Base-by-base conservation (phyloP, 2,797 vertebrate genomes). In the Threskiornis aethiopicus region DNA sequence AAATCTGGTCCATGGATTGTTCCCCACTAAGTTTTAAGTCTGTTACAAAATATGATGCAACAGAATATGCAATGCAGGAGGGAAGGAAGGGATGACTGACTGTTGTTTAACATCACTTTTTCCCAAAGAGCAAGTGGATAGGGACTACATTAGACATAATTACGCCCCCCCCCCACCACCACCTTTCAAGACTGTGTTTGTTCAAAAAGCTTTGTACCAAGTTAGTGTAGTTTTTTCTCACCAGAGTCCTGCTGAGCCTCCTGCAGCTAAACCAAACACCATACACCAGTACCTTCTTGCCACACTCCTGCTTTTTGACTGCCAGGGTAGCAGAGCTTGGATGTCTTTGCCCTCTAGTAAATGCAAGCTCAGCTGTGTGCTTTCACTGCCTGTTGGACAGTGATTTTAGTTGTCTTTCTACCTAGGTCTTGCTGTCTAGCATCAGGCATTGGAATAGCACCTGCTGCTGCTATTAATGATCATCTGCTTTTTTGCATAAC, bases 381-480 rank as follows among this genome's bases (percentile, higher is more conserved):
- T 69, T 95, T 85, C 39, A 20, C 22, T 78, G 41, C 26, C 44
- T 18, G 1, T 65, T 89, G 69, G 37, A 37, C 29, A 42, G 33
- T 57, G 24, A n/a, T 91, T 87, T 69, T 46, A 69, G 13, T 71
- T 94, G 39, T 70, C 41, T 78, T 87, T 91, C n/a, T 42, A 61
- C 28, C n/a, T 17, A 44, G 31, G 10, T 77, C n/a, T 77, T 78
- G 18, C 55, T 82, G 62, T 66, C 29, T 66, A 4, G 28, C n/a
- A 31, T 67, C 31, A 62, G 54, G 33, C 29, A 16, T 21, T 69
- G 47, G n/a, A 76, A 31, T 31, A 76, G 31, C 37, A 52, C 69
- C n/a, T 71, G 13, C 80, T 84, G 35, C 66, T 90, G 59, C 51
- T 72, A 2, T n/a, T 66, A 64, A 28, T 4, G 2, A 8, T 77